Percentiles rank a stretch among this genome's conserved stretches.
Conservation (phyloP, 2,113 vertebrate genomes). For the Hemibagrus wyckioides region DNA sequence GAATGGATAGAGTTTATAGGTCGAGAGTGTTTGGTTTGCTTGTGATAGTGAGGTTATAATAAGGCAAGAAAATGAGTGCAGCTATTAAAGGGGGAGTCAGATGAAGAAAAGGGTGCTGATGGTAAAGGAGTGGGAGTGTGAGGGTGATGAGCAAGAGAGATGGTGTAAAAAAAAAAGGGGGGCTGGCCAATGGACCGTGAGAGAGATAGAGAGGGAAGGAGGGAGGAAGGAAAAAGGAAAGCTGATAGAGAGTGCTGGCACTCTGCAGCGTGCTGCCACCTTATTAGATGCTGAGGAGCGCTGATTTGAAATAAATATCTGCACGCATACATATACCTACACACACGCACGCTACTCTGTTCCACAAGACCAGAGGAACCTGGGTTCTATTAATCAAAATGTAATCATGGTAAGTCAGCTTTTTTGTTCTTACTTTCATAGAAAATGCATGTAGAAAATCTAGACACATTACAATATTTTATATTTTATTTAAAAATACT, state of each 20-base stretch:
- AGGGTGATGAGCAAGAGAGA: constrained; percentile 14
- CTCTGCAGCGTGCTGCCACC: constrained; percentile 35
- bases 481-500: not conserved
- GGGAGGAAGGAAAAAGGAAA: constrained; percentile 45
- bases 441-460: not conserved
- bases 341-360: not conserved
- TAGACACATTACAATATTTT: not conserved
- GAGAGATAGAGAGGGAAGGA: constrained; percentile 16
- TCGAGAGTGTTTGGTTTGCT: not conserved
- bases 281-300: constrained; percentile 32
- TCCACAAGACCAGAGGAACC: constrained; percentile 3
- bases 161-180: constrained; percentile 7
- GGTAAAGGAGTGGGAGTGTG: constrained; percentile 17
- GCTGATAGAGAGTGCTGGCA: constrained; percentile 48
- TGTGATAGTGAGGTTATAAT: not conserved
- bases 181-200: constrained; percentile 7
- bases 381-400: not conserved
- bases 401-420: constrained; percentile 35
- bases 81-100: not conserved
- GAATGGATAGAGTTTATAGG: not conserved
- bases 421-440: not conserved
- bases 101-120: not conserved
- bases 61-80: not conserved
- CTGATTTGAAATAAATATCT: constrained; percentile 1
- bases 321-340: not conserved